Evolutionary conservation across 2,113 vertebrate species (phyloP).

Genomic region (Pomatostomus ruficeps): DNA sequence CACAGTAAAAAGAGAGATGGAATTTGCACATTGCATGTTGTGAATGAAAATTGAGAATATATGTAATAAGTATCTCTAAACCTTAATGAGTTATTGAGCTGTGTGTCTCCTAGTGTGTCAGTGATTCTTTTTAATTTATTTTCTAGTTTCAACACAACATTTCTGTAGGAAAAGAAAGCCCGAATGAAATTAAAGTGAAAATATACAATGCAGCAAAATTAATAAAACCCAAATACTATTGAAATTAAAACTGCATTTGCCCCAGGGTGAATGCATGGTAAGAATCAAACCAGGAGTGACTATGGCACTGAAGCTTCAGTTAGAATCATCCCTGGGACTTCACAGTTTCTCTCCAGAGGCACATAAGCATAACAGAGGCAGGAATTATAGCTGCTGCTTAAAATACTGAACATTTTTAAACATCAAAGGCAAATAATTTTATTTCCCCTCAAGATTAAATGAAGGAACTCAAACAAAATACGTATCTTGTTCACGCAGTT

Average conservation of each 20-base stretch:
- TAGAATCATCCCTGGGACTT: not conserved
- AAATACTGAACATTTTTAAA: not conserved
- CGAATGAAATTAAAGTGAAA: constrained; percentile 2
- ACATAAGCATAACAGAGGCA: not conserved
- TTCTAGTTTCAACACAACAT: constrained; percentile 13
- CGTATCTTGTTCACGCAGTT: not conserved
- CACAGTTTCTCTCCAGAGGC: not conserved
- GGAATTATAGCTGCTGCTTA: not conserved
- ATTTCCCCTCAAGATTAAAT: not conserved
- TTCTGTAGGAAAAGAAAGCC: not conserved
- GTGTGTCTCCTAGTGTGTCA: constrained; percentile 12
- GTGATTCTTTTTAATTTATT: constrained; percentile 36
- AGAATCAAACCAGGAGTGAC: not conserved
- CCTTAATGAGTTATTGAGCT: constrained; percentile 57
- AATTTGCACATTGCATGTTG: constrained; percentile 10
- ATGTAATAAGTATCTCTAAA: constrained; percentile 35
- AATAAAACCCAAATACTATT: not conserved
- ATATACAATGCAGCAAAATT: not conserved
- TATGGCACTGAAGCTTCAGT: not conserved
- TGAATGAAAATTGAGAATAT: constrained; percentile 39
- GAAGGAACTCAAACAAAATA: not conserved
- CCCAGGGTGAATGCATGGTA: not conserved
- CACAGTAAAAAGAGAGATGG: constrained; percentile 21
- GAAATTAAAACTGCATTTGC: not conserved
- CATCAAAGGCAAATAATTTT: not conserved